phyloP scores from a whole-genome alignment of 2,797 vertebrate genomes.

The Coendou prehensilis region DNA sequence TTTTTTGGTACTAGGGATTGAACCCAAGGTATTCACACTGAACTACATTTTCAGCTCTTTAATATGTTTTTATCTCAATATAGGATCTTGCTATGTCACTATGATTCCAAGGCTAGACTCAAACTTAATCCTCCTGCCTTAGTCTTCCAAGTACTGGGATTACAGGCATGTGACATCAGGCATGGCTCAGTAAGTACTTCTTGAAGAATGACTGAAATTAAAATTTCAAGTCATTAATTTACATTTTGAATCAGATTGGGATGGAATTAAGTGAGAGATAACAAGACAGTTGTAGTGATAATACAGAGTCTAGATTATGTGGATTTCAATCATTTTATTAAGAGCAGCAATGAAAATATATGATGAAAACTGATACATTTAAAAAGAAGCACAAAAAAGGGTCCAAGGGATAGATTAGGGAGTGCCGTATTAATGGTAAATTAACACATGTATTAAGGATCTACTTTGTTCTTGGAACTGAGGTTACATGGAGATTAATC shows the following conservation, averaged over 20 bases:
- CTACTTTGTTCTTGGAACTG: background rate
- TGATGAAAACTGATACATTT: background rate
- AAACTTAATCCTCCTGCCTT: background rate
- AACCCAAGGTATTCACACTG: background rate
- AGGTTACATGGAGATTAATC: background rate
- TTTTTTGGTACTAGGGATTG: background rate
- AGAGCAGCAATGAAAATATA: slow-evolving; percentile 5
- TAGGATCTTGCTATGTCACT: background rate
- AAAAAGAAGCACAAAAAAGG: background rate
- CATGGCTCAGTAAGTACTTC: background rate
- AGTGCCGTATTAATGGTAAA: background rate
- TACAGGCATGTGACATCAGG: background rate
- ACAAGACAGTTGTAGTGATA: background rate
- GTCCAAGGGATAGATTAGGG: background rate
- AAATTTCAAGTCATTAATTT: slow-evolving; percentile 35
- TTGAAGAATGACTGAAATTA: slow-evolving; percentile 36
- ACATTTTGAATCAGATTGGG: background rate
- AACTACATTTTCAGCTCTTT: background rate
- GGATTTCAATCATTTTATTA: background rate
- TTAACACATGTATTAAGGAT: background rate
- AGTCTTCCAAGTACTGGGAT: background rate
- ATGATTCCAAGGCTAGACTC: background rate
- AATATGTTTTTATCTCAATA: background rate
- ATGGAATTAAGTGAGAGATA: slow-evolving; percentile 18
- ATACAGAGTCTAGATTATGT: background rate